phyloP scores from a whole-genome alignment of 1,140 invertebrate genomes.

The Thalassaphorura encarpata region DNA sequence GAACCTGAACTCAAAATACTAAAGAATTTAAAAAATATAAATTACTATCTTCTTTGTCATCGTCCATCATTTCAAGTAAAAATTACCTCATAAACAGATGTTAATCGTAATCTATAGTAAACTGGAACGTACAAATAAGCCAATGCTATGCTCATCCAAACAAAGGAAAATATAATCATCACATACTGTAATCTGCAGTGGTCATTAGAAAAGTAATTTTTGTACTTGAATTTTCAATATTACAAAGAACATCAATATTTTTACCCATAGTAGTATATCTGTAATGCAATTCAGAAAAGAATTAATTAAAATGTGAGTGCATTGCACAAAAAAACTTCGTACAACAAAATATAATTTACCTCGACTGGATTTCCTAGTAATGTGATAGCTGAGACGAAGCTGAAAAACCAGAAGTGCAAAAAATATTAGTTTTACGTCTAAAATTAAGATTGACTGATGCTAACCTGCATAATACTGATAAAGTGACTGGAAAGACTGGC shows the following conservation, averaged over 20 bases:
- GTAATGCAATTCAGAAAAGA: too few relatives aligned
- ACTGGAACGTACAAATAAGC: constrained; percentile 46
- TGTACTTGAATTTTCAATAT: not conserved
- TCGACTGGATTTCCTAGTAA: constrained; percentile 46
- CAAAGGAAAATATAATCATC: constrained; percentile 35
- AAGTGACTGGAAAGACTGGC: constrained; percentile 64
- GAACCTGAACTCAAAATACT: constrained; percentile 63
- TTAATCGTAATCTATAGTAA: constrained; percentile 42
- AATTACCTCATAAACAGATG: constrained; percentile 73
- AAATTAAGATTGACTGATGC: not conserved
- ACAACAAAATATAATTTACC: too few relatives aligned
- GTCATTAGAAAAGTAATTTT: constrained; percentile 25
- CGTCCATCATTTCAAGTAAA: not conserved
- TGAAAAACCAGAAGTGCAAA: constrained; percentile 22
- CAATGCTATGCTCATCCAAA: constrained; percentile 38
- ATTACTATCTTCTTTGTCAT: not conserved
- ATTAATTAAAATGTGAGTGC: too few relatives aligned
- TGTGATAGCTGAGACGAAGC: constrained; percentile 47
- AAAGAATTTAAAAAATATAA: constrained; percentile 33
- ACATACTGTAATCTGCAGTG: constrained; percentile 37
- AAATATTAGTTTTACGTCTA: not conserved
- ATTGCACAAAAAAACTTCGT: too few relatives aligned
- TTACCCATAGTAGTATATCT: constrained; percentile 37
- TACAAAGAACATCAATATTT: too few relatives aligned
- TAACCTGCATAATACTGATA: constrained; percentile 56